A percentile compares a stretch with the other conserved stretches of the same genome.
Evolutionary conservation across 2,113 vertebrate genomes (phyloP).

Genomic region (Channa argus): DNA sequence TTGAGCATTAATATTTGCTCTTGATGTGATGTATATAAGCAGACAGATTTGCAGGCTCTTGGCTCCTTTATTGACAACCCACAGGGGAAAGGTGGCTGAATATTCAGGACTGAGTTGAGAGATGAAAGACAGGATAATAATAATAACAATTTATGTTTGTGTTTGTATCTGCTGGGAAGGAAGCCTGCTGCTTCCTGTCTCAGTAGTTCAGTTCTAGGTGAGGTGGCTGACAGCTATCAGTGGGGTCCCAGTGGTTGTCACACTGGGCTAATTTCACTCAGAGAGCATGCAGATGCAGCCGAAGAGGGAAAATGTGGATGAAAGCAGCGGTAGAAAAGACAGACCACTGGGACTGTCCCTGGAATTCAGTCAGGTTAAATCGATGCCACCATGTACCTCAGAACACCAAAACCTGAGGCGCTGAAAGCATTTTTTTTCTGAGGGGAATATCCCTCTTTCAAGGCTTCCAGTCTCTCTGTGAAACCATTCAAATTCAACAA

Average conservation of each 20-base stretch:
- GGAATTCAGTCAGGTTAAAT: slow-evolving; percentile 56
- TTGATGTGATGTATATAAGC: slow-evolving; percentile 81
- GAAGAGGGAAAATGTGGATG: slow-evolving; percentile 56
- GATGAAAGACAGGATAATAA: slow-evolving; percentile 64
- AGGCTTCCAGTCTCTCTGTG: slow-evolving; percentile 52
- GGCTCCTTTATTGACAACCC: slow-evolving; percentile 69
- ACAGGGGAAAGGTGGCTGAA: slow-evolving; percentile 45
- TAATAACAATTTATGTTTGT: slow-evolving; percentile 72
- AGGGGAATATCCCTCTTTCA: slow-evolving; percentile 63
- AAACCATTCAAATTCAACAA: slow-evolving; percentile 72
- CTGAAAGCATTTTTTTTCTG: slow-evolving; percentile 59
- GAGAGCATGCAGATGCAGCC: slow-evolving; percentile 60
- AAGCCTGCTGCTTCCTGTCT: slow-evolving; percentile 65
- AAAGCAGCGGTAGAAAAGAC: slow-evolving; percentile 48
- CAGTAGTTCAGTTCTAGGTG: slow-evolving; percentile 50
- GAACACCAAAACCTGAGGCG: slow-evolving; percentile 61
- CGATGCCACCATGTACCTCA: slow-evolving; percentile 54
- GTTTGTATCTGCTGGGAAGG: slow-evolving; percentile 65
- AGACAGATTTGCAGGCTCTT: slow-evolving; percentile 73
- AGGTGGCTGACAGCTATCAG: slow-evolving; percentile 61
- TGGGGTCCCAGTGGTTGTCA: slow-evolving; percentile 50
- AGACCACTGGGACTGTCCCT: slow-evolving; percentile 45
- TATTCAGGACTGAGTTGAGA: slow-evolving; percentile 51
- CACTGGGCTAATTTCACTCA: slow-evolving; percentile 65
- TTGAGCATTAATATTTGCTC: slow-evolving; percentile 82